Percentiles rank a stretch among this genome's conserved stretches.
Evolutionary conservation across 2,888 invertebrate genomes (phyloP).

Genomic region (Zelleria hepariella): DNA sequence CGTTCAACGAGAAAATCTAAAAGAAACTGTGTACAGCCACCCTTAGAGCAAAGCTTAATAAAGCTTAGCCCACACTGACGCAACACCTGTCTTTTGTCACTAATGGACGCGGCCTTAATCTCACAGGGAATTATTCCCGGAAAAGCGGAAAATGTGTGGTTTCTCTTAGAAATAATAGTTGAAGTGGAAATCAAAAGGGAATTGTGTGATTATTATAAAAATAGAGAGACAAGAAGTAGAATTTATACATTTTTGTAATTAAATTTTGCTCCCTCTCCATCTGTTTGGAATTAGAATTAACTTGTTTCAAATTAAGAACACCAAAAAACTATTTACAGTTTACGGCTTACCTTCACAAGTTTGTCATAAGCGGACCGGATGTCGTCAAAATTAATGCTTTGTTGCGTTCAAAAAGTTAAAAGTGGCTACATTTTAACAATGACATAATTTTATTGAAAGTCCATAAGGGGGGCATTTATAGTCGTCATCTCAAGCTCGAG

Average conservation of each 20-base stretch:
- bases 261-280: not conserved
- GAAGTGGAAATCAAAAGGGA: not conserved
- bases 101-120: slow-evolving; percentile 58
- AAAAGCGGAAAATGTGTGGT: slow-evolving; percentile 15
- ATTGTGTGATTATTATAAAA: not conserved
- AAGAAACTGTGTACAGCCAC: slow-evolving; percentile 18
- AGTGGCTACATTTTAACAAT: not conserved
- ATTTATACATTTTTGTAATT: too few species aligned
- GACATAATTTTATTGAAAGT: not conserved
- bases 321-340: too few species aligned
- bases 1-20: too few species aligned
- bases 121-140: slow-evolving; percentile 15
- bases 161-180: not conserved
- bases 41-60: slow-evolving; percentile 65
- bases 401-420: not conserved
- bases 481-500: not conserved
- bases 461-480: too few species aligned
- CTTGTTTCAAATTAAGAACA: not conserved
- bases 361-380: not conserved
- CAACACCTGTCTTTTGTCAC: slow-evolving; percentile 69
- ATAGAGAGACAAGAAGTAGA: too few species aligned
- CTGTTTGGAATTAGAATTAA: not conserved
- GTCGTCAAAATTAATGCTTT: not conserved
- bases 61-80: slow-evolving; percentile 58
- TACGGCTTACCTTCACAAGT: not conserved